phyloP scores from a whole-genome alignment of 2,888 invertebrate species.

The Limenitis camilla region DNA sequence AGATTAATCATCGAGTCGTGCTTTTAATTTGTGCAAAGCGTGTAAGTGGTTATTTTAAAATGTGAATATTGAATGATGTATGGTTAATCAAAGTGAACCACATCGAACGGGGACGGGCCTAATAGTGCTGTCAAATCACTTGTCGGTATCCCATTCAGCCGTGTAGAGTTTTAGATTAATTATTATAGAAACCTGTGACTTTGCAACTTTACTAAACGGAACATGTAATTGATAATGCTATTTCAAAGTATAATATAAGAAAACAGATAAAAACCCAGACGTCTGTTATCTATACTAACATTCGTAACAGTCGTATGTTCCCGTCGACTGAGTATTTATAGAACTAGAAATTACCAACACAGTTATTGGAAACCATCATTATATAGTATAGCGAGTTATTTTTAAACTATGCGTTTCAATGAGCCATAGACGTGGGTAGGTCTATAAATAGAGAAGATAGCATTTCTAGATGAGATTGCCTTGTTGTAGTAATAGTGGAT shows the following conservation, averaged over 20 bases:
- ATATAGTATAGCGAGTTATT: constrained; percentile 12
- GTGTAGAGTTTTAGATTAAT: constrained; percentile 19
- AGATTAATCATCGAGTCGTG: constrained; percentile 48
- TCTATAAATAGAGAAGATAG: constrained; percentile 20
- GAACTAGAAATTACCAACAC: constrained; percentile 1
- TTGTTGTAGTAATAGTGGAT: too few relatives aligned
- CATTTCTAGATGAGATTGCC: constrained; percentile 14
- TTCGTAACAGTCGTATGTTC: not conserved
- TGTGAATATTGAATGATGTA: constrained; percentile 36
- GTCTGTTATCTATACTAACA: not conserved
- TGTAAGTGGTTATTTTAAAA: constrained; percentile 39
- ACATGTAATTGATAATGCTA: constrained; percentile 5
- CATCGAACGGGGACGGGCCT: constrained; percentile 28
- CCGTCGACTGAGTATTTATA: not conserved
- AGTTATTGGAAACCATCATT: constrained; percentile 9
- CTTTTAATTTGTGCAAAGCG: constrained; percentile 54
- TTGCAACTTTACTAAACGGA: constrained; percentile 9
- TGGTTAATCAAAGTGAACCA: constrained; percentile 32
- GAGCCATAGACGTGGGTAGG: constrained; percentile 15
- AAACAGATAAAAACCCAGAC: constrained; percentile 1
- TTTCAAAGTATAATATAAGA: too few relatives aligned
- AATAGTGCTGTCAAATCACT: constrained; percentile 36
- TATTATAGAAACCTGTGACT: constrained; percentile 21
- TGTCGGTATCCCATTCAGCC: constrained; percentile 24
- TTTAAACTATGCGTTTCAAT: constrained; percentile 13